phyloP scores from a whole-genome alignment of 2,113 vertebrate genomes.

The Pachypanchax playfairii region DNA sequence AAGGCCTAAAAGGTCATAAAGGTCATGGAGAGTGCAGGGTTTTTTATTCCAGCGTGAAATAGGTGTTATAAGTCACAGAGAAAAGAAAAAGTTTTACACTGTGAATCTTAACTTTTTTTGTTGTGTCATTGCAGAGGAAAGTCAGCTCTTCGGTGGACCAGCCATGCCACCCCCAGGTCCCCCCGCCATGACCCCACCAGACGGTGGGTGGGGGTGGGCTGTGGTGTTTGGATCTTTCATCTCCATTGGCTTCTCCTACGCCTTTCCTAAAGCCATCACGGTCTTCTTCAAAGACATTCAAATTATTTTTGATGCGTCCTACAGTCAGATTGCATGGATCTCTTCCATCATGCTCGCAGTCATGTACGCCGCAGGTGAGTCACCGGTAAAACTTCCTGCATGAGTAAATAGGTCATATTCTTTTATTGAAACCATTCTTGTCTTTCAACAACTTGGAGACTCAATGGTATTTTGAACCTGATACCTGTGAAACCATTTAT shows the following conservation, averaged over 20 bases:
- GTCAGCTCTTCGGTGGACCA: conserved; percentile 39
- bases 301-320: conserved; percentile 86
- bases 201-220: conserved; percentile 97
- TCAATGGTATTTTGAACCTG: no score
- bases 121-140: conserved; percentile 33
- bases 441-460: no score
- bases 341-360: conserved; percentile 97
- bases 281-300: conserved; percentile 98
- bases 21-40: no score
- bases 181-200: conserved; percentile 81
- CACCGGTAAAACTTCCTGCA: neutral
- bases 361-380: conserved; percentile 98
- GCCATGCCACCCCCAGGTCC: conserved; percentile 82
- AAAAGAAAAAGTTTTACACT: no score
- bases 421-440: no score
- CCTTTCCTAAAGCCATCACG: conserved; percentile 95
- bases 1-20: no score
- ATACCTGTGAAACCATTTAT: no score
- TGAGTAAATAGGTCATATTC: neutral
- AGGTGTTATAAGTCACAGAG: no score
- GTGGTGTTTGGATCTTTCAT: conserved; percentile 91
- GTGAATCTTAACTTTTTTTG: neutral
- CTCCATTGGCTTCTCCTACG: conserved; percentile 97
- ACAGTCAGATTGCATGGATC: conserved; percentile 95
- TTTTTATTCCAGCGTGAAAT: no score